phyloP scores from a whole-genome alignment of 2,888 invertebrate genomes.

The Eremobia ochroleuca region DNA sequence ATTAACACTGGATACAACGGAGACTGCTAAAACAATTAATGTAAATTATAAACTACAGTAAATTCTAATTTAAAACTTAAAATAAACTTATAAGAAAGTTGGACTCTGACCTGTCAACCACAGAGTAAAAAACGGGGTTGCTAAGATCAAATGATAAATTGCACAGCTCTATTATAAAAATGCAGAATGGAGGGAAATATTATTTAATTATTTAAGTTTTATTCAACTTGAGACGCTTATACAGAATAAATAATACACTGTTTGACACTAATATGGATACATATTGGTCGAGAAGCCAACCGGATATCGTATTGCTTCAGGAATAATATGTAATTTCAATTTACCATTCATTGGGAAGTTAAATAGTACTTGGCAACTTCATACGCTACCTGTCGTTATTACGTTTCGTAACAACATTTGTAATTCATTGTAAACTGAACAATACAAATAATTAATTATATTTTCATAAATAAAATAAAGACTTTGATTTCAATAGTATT shows the following conservation, averaged over 20 bases:
- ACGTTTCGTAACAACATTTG: slow-evolving; percentile 41
- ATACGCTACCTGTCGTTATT: background rate
- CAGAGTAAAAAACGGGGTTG: slow-evolving; percentile 59
- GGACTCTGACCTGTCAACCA: slow-evolving; percentile 86
- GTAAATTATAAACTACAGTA: slow-evolving; percentile 65
- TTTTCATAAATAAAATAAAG: no score
- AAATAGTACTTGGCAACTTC: slow-evolving; percentile 28
- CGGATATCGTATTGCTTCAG: background rate
- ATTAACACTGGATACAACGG: slow-evolving; percentile 65
- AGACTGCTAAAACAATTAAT: slow-evolving; percentile 72
- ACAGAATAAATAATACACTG: background rate
- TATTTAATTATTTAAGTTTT: background rate
- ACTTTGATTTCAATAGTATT: background rate
- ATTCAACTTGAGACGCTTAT: background rate
- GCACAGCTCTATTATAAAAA: background rate
- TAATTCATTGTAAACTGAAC: background rate
- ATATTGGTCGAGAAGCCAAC: background rate
- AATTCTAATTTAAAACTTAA: slow-evolving; percentile 73
- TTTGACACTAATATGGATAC: background rate
- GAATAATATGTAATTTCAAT: background rate
- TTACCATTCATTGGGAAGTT: background rate
- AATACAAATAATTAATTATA: background rate
- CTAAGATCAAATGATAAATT: slow-evolving; percentile 11
- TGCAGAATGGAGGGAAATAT: background rate
- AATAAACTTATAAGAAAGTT: slow-evolving; percentile 80